Evolutionary conservation across 2,797 vertebrate species (phyloP).

Genomic region (Zenarchopterus dispar): DNA sequence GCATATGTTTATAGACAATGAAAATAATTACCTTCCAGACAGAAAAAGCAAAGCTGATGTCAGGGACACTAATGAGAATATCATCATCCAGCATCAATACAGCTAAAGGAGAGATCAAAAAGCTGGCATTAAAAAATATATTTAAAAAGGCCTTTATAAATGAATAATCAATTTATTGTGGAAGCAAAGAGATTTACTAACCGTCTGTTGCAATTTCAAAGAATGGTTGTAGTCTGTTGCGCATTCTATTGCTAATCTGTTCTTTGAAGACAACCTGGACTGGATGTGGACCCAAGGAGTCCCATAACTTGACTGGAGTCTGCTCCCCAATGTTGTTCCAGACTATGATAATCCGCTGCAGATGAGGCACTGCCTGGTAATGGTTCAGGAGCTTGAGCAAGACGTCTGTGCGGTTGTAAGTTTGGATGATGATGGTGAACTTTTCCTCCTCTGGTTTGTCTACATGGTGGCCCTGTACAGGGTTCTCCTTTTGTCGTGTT

Average conservation of each 20-base stretch:
- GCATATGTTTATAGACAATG: neutral
- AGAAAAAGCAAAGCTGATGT: constrained; percentile 93
- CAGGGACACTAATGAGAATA: constrained; percentile 90
- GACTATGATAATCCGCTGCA: constrained; percentile 90
- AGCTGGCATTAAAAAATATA: constrained; percentile 1
- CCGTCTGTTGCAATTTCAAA: constrained; percentile 89
- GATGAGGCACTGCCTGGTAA: constrained; percentile 90
- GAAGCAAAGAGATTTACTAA: constrained; percentile 57
- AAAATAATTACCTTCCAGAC: constrained; percentile 91
- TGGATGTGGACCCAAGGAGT: constrained; percentile 90
- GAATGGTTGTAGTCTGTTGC: constrained; percentile 91
- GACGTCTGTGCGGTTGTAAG: constrained; percentile 93
- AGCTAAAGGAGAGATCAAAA: constrained; percentile 69
- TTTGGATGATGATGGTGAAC: constrained; percentile 94
- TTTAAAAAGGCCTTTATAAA: neutral
- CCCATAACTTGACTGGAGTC: constrained; percentile 87
- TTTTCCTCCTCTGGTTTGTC: constrained; percentile 47
- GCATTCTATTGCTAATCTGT: constrained; percentile 88
- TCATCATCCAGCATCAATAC: constrained; percentile 96
- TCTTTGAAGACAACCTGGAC: constrained; percentile 90
- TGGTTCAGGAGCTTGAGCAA: constrained; percentile 93
- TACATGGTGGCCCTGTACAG: constrained; percentile 4
- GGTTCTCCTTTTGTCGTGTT: neutral
- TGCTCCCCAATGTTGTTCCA: constrained; percentile 93
- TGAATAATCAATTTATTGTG: neutral